These are phyloP conservation scores for Neoitamus cyanurus DNA, from an alignment of 2,888 invertebrate species.

Conservation along the genomic window DNA sequence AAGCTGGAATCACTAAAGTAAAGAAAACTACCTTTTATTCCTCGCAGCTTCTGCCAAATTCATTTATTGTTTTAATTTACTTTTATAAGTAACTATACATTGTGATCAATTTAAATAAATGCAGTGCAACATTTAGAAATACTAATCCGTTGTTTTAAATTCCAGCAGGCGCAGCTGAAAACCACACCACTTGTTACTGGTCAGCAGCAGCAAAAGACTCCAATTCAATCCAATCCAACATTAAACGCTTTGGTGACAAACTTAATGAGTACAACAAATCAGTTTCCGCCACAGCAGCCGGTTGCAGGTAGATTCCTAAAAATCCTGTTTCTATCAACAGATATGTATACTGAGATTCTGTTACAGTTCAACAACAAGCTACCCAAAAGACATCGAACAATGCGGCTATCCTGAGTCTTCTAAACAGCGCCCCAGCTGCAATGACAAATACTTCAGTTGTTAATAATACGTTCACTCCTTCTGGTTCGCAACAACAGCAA, in stretches of 20 bases:
- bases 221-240: constrained; percentile 67
- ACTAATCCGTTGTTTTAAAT: constrained; percentile 40
- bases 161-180: constrained; percentile 77
- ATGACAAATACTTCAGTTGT: constrained; percentile 74
- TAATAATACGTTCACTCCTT: constrained; percentile 64
- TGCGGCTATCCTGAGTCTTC: constrained; percentile 79
- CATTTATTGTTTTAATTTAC: no score
- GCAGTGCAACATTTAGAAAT: no score
- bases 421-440: constrained; percentile 82
- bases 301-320: not conserved
- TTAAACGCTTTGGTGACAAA: constrained; percentile 83
- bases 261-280: constrained; percentile 84
- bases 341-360: not conserved
- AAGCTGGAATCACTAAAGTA: no score
- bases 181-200: constrained; percentile 62
- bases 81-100: no score
- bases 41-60: no score
- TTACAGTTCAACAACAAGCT: constrained; percentile 47
- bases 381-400: constrained; percentile 63
- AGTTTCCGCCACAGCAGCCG: constrained; percentile 70
- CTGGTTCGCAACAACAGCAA: constrained; percentile 54
- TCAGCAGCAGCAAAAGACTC: constrained; percentile 58
- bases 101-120: no score
- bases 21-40: no score
- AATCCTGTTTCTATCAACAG: not conserved